These are phyloP conservation scores for Athripsodes cinereus DNA, from an alignment of 2,888 invertebrate species.

Conservation along the genomic window DNA sequence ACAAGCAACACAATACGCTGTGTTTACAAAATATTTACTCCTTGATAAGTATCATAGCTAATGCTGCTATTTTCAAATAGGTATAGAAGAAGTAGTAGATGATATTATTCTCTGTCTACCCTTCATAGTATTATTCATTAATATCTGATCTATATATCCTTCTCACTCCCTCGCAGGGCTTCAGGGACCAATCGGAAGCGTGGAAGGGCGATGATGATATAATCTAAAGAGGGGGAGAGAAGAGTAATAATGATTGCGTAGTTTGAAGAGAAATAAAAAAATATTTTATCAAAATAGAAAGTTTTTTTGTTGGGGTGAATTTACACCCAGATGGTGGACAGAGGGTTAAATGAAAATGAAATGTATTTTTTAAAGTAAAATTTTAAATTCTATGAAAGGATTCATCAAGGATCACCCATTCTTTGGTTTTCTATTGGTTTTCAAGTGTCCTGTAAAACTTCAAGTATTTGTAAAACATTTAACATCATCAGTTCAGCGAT, in stretches of 20 bases:
- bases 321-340: background rate
- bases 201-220: background rate
- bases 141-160: background rate
- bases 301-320: background rate
- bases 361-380: too few relatives aligned
- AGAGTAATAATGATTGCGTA: background rate
- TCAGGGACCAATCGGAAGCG: background rate
- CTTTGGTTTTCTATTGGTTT: too few relatives aligned
- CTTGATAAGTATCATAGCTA: background rate
- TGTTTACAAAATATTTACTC: constrained; percentile 1
- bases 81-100: too few relatives aligned
- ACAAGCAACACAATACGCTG: background rate
- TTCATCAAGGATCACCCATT: too few relatives aligned
- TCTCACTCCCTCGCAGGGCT: background rate
- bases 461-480: too few relatives aligned
- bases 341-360: background rate
- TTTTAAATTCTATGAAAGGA: too few relatives aligned
- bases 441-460: too few relatives aligned
- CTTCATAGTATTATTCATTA: background rate
- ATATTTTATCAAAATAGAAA: background rate
- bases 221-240: background rate
- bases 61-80: background rate
- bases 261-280: background rate
- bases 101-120: background rate
- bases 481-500: too few relatives aligned